A percentile compares a stretch with the other conserved stretches of the same genome.
Conservation (phyloP, 1,140 invertebrate genomes). For the Coptotermes formosanus region DNA sequence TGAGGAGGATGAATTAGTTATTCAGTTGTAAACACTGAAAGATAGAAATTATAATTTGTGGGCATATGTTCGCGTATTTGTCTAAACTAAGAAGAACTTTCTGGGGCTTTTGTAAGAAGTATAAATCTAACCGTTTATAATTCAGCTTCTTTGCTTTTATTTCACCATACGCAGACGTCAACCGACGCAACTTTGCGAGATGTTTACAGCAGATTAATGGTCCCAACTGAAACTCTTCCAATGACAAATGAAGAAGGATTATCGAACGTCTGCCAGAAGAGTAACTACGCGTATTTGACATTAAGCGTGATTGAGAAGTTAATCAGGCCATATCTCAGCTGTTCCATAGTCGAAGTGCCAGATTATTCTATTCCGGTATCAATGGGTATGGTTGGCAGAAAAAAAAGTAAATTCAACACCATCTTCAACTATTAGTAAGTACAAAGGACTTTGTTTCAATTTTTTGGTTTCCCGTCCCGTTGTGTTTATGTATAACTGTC, state of each 20-base stretch:
- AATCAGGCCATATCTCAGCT: not conserved
- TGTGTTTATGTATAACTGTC: too few relatives aligned
- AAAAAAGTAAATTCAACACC: not conserved
- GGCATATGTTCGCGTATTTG: too few relatives aligned
- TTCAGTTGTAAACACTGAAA: too few relatives aligned
- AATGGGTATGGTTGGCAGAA: not conserved
- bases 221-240: not conserved
- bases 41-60: too few relatives aligned
- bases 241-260: not conserved
- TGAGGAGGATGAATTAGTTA: too few relatives aligned
- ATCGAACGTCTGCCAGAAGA: not conserved
- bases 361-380: not conserved
- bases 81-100: too few relatives aligned
- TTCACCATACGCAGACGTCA: not conserved
- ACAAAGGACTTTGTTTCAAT: not conserved
- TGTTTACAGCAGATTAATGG: not conserved
- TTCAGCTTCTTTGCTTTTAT: too few relatives aligned
- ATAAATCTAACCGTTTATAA: too few relatives aligned
- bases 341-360: not conserved
- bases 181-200: not conserved
- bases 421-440: slow-evolving; percentile 5
- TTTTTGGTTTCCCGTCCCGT: too few relatives aligned
- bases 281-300: not conserved
- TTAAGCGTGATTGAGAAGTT: not conserved
- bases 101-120: too few relatives aligned